Percentiles rank a stretch among this genome's conserved stretches.
These are phyloP conservation scores for Chrysoperla carnea DNA, from an alignment of 1,140 invertebrate genomes.

Conservation along the genomic window DNA sequence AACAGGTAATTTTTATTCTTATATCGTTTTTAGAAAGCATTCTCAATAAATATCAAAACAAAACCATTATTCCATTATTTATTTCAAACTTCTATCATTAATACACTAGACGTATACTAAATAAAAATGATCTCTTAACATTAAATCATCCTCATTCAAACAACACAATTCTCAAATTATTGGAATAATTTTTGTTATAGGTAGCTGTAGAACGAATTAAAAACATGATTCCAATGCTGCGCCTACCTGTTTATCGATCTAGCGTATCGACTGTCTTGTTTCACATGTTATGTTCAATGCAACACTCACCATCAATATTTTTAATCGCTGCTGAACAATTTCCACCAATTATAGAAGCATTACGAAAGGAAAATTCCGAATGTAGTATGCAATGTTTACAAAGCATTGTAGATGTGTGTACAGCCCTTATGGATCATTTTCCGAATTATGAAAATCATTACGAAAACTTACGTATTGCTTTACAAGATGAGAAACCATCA, in stretches of 20 bases:
- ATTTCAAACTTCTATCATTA: too few species aligned
- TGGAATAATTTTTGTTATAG: slow-evolving; percentile 10
- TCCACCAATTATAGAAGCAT: slow-evolving; percentile 13
- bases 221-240: slow-evolving; percentile 21
- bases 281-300: slow-evolving; percentile 28
- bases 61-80: too few species aligned
- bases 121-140: too few species aligned
- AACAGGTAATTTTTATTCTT: not conserved
- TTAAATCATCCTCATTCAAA: too few species aligned
- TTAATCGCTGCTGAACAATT: slow-evolving; percentile 24
- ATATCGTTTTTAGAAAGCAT: too few species aligned
- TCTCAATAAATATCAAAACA: too few species aligned
- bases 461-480: slow-evolving; percentile 13
- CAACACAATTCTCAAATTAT: too few species aligned
- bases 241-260: slow-evolving; percentile 23
- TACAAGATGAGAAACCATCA: slow-evolving; percentile 7
- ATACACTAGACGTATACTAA: too few species aligned
- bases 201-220: slow-evolving; percentile 28
- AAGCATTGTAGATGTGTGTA: slow-evolving; percentile 26
- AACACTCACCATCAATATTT: slow-evolving; percentile 25
- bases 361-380: slow-evolving; percentile 24
- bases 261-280: slow-evolving; percentile 28
- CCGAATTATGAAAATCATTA: slow-evolving; percentile 23
- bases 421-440: slow-evolving; percentile 27
- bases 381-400: slow-evolving; percentile 23